A percentile compares a stretch with the other conserved stretches of the same genome.
Evolutionary conservation across 2,113 vertebrate genomes (phyloP).

Genomic region (Antechinus stuartii): DNA sequence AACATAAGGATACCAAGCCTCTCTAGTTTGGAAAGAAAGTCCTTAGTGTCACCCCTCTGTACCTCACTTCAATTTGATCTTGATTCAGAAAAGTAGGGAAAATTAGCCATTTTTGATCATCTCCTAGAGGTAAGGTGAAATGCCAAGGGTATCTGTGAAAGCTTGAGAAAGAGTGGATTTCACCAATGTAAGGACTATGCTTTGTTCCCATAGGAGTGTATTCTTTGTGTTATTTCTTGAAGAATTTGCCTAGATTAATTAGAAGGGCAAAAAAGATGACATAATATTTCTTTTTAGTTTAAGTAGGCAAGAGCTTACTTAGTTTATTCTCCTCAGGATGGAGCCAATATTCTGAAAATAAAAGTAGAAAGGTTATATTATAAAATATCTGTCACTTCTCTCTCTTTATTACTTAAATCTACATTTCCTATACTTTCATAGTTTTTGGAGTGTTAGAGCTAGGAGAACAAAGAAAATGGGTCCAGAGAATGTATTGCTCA

Average conservation of each 20-base stretch:
- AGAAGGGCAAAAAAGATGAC: neutral
- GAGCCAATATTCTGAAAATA: neutral
- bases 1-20: neutral
- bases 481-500: neutral
- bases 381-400: neutral
- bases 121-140: neutral
- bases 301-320: neutral
- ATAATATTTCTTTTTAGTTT: neutral
- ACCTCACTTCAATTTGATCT: neutral
- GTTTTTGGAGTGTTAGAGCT: neutral
- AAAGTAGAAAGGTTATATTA: neutral
- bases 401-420: neutral
- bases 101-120: neutral
- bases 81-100: neutral
- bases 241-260: neutral
- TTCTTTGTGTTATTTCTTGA: neutral
- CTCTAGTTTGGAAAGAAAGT: neutral
- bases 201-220: neutral
- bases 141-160: neutral
- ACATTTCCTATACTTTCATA: neutral
- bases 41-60: neutral
- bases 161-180: neutral
- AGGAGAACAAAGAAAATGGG: neutral
- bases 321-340: neutral
- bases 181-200: neutral